These are phyloP conservation scores for Boloria euphrosyne DNA, from an alignment of 2,888 invertebrate species.

Conservation along the genomic window DNA sequence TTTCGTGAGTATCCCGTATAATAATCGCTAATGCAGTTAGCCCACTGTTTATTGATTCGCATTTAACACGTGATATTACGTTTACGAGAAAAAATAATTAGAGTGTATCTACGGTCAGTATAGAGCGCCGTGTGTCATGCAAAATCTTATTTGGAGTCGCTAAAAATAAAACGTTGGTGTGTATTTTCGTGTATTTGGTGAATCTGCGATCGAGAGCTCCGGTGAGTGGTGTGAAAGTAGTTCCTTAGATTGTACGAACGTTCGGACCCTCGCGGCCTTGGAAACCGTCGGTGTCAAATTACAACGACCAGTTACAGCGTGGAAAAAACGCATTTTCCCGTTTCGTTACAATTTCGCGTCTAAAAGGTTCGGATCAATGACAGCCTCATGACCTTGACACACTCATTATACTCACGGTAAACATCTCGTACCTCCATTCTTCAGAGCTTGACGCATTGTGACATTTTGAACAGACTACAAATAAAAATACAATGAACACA, in stretches of 20 bases:
- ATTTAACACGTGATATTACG: constrained; percentile 55
- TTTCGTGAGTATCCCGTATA: constrained; percentile 71
- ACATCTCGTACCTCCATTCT: constrained; percentile 10
- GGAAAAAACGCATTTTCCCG: constrained; percentile 7
- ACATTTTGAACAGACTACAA: constrained; percentile 10
- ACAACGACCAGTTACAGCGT: constrained; percentile 22
- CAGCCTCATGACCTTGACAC: constrained; percentile 32
- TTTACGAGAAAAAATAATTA: constrained; percentile 47
- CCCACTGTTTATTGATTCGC: constrained; percentile 56
- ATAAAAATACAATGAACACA: background rate
- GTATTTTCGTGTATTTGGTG: constrained; percentile 71
- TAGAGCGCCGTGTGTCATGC: constrained; percentile 60
- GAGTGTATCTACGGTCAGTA: constrained; percentile 47
- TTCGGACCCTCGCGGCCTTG: constrained; percentile 36
- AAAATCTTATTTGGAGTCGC: constrained; percentile 56
- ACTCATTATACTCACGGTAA: constrained; percentile 23
- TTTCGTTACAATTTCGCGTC: background rate
- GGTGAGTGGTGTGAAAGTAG: constrained; percentile 71
- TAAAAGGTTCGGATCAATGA: constrained; percentile 30
- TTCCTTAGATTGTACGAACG: too few species aligned
- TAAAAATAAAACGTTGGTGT: constrained; percentile 72
- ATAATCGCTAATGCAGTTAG: constrained; percentile 55
- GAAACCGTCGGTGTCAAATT: constrained; percentile 41
- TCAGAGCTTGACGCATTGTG: background rate
- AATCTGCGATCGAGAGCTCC: constrained; percentile 66